Conservation (phyloP, 2,113 vertebrate genomes). For the Coracopsis vasa region DNA sequence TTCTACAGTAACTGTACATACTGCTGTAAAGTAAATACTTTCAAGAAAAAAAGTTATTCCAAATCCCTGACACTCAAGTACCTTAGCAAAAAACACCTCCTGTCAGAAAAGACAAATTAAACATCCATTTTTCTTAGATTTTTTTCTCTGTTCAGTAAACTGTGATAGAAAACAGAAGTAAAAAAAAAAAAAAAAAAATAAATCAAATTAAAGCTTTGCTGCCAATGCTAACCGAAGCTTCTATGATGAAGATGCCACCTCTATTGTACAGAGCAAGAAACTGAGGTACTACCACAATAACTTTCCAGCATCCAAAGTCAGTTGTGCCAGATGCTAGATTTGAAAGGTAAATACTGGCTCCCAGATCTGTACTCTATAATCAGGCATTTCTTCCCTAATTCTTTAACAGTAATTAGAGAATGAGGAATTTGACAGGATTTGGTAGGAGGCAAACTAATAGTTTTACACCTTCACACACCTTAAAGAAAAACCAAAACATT, state of each 20-base stretch:
- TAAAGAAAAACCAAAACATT: not conserved
- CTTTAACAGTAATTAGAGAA: not conserved
- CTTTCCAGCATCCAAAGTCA: not conserved
- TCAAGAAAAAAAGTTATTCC: not conserved
- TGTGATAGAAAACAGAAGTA: not conserved
- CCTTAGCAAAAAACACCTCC: not conserved
- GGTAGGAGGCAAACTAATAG: not conserved
- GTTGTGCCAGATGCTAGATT: not conserved
- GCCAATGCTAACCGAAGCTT: not conserved
- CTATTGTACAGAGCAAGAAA: not conserved
- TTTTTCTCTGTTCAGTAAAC: not conserved
- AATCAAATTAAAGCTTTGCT: not conserved
- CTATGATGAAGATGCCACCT: not conserved
- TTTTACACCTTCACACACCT: not conserved
- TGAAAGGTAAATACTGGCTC: not conserved
- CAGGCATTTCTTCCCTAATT: not conserved
- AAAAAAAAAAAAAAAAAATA: not conserved
- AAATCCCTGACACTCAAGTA: not conserved
- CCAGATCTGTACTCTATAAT: not conserved
- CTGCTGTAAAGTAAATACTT: not conserved
- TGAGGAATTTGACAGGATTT: not conserved
- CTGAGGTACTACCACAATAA: not conserved
- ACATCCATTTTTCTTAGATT: not conserved
- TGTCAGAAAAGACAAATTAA: not conserved
- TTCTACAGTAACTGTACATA: not conserved